A percentile compares a stretch with the other conserved stretches of the same genome.
These are phyloP conservation scores for Pocillopora grandis DNA, from an alignment of 92 coral and sea anemone genomes.

Conservation along the genomic window DNA sequence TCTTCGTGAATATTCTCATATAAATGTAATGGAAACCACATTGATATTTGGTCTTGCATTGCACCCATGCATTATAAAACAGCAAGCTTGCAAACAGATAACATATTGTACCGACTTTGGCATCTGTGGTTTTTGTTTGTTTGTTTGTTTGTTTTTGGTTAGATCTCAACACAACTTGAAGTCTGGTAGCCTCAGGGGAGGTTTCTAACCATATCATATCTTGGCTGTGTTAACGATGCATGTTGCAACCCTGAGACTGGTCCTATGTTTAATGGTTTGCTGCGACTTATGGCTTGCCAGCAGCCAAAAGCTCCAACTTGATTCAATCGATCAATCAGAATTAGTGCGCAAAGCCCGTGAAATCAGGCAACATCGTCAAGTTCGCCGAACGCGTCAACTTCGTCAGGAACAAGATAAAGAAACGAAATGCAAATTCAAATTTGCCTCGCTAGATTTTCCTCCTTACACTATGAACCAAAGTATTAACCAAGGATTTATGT, in stretches of 20 bases:
- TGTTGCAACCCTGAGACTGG: background rate
- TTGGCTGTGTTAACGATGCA: background rate
- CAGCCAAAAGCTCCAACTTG: background rate
- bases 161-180: background rate
- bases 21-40: no score
- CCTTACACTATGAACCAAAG: conserved; percentile 32
- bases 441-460: conserved; percentile 32
- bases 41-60: no score
- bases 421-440: background rate
- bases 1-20: no score
- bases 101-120: no score
- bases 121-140: no score
- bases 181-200: background rate
- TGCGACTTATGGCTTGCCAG: background rate
- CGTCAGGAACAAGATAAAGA: background rate
- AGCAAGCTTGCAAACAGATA: no score
- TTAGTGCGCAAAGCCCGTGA: conserved; percentile 8
- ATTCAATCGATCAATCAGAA: background rate
- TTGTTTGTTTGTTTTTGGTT: no score
- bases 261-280: background rate
- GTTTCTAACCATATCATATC: background rate
- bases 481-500: conserved; percentile 17
- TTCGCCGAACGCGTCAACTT: background rate
- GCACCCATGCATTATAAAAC: no score
- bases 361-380: background rate